Base-by-base conservation (phyloP, 2,888 invertebrate genomes). In the Lypha dubia region DNA sequence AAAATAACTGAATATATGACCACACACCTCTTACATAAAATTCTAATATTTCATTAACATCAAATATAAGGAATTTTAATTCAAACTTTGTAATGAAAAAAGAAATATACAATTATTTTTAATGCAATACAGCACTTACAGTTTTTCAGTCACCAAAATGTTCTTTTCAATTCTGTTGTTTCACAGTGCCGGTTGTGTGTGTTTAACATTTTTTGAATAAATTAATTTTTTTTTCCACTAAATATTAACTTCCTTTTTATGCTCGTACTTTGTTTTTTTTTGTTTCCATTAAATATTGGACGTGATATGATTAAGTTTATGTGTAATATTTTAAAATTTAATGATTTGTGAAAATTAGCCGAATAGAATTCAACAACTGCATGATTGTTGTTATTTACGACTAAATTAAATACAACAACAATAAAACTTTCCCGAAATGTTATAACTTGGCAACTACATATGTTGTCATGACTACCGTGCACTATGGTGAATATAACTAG, bases 361-460 rank as follows among this genome's bases (percentile, higher is more conserved):
- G 62, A 17, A 1, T 24, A 7, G 20, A 70, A 41, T 20, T 65
- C 58, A 38, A 56, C 38, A 46, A 65, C 17, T n/a, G 1, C n/a
- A 46, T 35, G 58, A 8, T 73, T 7, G 28, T 46, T 75, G n/a
- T 75, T 81, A 32, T 74, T 62, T 60, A 68, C 51, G 20, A 24
- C 67, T 68, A 20, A 67, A 22, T n/a, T 15, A 6, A n/a, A 15
- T 58, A 51, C 28, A 41, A 58, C 28, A 41, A 58, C n/a, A 62
- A 28, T 32, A 44, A 56, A n/a, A 60, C 6, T 46, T 20, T 41
- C 17, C 0, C 28, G 1, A 17, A 53, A 15, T 38, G 3, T n/a
- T 46, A 60, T 82, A 20, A 51, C 81, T 28, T 76, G 63, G 58
- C 51, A 82, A 76, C 76, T 53, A n/a, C n/a, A n/a, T n/a, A 13